Base-by-base conservation (phyloP, 2,888 invertebrate species). In the Eilema depressum region DNA sequence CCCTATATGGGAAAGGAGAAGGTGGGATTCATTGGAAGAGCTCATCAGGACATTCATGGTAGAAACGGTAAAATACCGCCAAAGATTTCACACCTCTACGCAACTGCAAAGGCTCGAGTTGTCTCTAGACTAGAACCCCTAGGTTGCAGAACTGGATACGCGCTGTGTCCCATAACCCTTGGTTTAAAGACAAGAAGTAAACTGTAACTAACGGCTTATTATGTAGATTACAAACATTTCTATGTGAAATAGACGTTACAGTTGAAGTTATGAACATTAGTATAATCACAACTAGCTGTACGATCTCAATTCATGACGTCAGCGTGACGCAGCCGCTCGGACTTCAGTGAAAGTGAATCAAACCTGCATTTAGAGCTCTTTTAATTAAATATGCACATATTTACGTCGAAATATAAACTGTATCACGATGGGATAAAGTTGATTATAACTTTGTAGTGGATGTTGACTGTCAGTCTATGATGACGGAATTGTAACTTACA, bases 331-430 rank as follows among this genome's bases (percentile, higher is more conserved):
- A 68, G 37, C 65, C 30, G 69, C 73, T 70, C 68, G 57, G 69
- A 65, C 30, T 75, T 66, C 68, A 79, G 85, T 81, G 85, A 85
- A 85, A 85, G 85, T 80, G 72, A 78, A 83, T 79, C 69, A 74
- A 76, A 79, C 69, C 68, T 69, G 76, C 77, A 76, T 75, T 77
- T 59, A 74, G 77, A 81, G 63, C 73, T 72, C 69, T 77, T 73
- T 78, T 78, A 79, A 80, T 83, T 78, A 76, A 71, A 70, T 63
- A 67, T 68, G 57, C 33, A 61, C n/a, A 63, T 37, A 47, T 4
- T 33, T 3, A 60, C 23, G 17, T 14, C 8, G 25, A 17, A 75
- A 79, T 63, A 62, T 3, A 20, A 30, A 4, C 33, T 53, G 30
- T 82, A 73, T 71, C 17, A n/a, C 63, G 30, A 72, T 12, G 37